Evolutionary conservation across 2,797 vertebrate genomes (phyloP).

Genomic region (Microchirus variegatus): DNA sequence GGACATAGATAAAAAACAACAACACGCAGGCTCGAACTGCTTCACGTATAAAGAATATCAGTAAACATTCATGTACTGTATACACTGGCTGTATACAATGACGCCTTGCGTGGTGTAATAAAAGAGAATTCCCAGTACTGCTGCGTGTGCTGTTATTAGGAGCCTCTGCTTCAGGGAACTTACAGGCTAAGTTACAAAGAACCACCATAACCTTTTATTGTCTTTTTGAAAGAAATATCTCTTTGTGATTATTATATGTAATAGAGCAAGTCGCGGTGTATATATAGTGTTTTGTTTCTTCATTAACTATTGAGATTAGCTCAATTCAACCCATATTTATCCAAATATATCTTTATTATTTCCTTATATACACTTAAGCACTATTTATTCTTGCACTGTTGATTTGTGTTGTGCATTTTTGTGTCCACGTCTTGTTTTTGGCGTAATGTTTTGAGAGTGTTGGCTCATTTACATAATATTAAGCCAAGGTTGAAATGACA

Average conservation of each 20-base stretch:
- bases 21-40: conserved; percentile 16
- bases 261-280: no score
- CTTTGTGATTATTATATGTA: no score
- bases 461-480: conserved; percentile 21
- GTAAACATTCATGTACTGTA: conserved; percentile 15
- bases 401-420: no score
- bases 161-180: no score
- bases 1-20: conserved; percentile 31
- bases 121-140: neutral
- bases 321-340: no score
- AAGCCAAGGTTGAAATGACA: conserved; percentile 25
- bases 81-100: neutral
- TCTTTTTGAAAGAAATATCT: no score
- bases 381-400: conserved; percentile 7
- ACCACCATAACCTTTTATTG: neutral
- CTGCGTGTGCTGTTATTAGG: no score
- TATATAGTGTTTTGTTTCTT: no score
- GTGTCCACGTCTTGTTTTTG: conserved; percentile 10
- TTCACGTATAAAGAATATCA: conserved; percentile 31
- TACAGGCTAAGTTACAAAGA: conserved; percentile 4
- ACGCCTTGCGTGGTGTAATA: neutral
- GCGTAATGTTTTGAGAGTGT: conserved; percentile 15
- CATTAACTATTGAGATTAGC: no score
- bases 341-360: no score
- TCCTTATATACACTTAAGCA: neutral